Percentiles rank a stretch among this genome's conserved stretches.
Evolutionary conservation across 2,797 vertebrate species (phyloP).

Genomic region (Melanotaenia boesemani): DNA sequence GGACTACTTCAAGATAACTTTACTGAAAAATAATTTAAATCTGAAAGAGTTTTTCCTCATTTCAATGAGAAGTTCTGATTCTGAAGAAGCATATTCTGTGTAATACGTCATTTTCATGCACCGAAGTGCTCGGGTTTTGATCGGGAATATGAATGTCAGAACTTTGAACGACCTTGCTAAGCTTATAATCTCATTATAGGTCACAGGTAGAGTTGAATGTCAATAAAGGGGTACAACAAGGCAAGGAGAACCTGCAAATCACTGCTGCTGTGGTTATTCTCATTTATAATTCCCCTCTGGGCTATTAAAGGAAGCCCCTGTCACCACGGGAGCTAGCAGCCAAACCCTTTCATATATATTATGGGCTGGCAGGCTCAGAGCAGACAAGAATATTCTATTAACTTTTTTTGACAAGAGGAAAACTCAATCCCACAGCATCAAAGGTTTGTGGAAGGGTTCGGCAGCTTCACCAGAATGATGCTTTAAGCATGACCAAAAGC

Average conservation of each 20-base stretch:
- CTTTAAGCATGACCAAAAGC: conserved; percentile 32
- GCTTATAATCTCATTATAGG: conserved; percentile 54
- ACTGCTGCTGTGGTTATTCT: conserved; percentile 29
- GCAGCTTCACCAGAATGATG: conserved; percentile 42
- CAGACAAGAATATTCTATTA: conserved; percentile 42
- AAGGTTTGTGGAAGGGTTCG: conserved; percentile 45
- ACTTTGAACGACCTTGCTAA: conserved; percentile 43
- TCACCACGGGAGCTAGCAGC: conserved; percentile 9
- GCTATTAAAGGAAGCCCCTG: conserved; percentile 36
- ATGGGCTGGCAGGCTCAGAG: conserved; percentile 15
- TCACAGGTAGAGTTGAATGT: conserved; percentile 51
- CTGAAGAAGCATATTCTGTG: neutral
- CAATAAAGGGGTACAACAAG: conserved; percentile 30
- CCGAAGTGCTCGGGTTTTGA: conserved; percentile 9
- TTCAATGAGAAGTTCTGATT: neutral
- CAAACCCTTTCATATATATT: conserved; percentile 38
- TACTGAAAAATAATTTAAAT: neutral
- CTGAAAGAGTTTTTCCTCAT: neutral
- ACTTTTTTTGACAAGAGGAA: conserved; percentile 36
- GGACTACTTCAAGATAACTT: neutral
- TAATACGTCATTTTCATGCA: conserved; percentile 15
- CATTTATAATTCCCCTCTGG: conserved; percentile 40
- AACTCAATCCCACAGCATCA: conserved; percentile 44
- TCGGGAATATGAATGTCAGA: conserved; percentile 34
- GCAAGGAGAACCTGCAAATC: neutral